Evolutionary conservation across 92 coral and sea anemone species (phyloP), one percentile per base, ranked within the genome.

Genomic region (Zoanthus sansibaricus): DNA sequence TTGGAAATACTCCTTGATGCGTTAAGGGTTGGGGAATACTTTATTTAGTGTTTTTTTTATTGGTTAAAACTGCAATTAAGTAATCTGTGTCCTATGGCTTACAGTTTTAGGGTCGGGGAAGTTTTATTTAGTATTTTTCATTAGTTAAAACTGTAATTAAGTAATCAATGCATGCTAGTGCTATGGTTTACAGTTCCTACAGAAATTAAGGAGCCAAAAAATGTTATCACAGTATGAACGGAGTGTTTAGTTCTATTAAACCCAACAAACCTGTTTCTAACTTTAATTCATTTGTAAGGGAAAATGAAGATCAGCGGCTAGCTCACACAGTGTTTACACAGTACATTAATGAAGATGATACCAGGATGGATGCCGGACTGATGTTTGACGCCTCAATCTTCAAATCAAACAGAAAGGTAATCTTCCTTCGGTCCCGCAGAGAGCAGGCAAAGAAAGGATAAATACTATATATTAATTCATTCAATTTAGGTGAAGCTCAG

Each of bases 281-380:
- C 62, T 77, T 18, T 10, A 74, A 64, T 82, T 33, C n/a, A 47
- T n/a, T 74, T 77, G 25, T 12, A 74, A 96, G 98, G 73, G 98
- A 94, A 58, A 93, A 87, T 72, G 94, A 93, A 15, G 92, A 82
- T 15, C 75, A 86, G 7, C 95, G 84, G 7, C 79, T 93, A 6
- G 89, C 98, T 7, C 98, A 96, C 87, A 96, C 98, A 8, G 98
- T 96, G 31, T 96, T 96, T 80, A 96, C 98, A 13, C 95, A 96
- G 87, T 96, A 94, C 91, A 86, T 96, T 72, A 94, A 92, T 17
- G 98, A 94, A 61, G 94, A 96, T 30, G 98, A 96, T 30, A 88
- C 86, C 30, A 91, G 93, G 37, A 86, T 94, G 88, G 96, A 96
- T 47, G 94, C 89, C 16, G 98, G 93, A 13, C 95, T 96, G 33